Percentiles rank a stretch among this genome's conserved stretches.
phyloP scores from a whole-genome alignment of 2,888 invertebrate species.

The Drosophila vallismaia region DNA sequence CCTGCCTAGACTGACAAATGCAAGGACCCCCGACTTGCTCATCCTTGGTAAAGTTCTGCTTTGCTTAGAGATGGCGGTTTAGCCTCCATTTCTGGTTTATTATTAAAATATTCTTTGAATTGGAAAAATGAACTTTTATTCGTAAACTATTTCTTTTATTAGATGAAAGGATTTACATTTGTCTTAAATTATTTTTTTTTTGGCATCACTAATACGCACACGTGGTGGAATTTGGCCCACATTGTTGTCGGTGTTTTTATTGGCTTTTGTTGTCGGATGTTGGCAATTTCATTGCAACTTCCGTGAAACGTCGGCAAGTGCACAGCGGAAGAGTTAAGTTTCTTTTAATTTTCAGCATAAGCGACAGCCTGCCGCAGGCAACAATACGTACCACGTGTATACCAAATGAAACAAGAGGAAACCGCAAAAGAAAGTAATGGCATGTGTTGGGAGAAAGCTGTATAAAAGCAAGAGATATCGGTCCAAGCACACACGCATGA shows the following conservation, averaged over 20 bases:
- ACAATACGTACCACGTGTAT: conserved; percentile 39
- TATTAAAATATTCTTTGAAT: neutral
- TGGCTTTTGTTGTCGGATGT: conserved; percentile 61
- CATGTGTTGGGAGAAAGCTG: neutral
- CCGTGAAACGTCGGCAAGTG: conserved; percentile 43
- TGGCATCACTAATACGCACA: conserved; percentile 24
- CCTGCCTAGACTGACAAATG: conserved; percentile 50
- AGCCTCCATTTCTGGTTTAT: neutral
- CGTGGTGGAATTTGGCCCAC: conserved; percentile 25
- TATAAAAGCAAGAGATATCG: neutral
- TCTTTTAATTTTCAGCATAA: conserved; percentile 69
- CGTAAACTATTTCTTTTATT: neutral
- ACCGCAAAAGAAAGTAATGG: conserved; percentile 10
- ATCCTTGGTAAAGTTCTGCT: conserved; percentile 1
- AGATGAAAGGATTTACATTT: neutral
- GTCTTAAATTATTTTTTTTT: neutral
- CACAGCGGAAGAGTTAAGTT: conserved; percentile 61
- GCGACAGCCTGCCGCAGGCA: conserved; percentile 57
- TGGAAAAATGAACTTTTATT: neutral
- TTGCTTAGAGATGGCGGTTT: neutral
- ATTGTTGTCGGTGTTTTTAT: conserved; percentile 44
- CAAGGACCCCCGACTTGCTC: conserved; percentile 23
- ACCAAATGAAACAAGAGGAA: conserved; percentile 8
- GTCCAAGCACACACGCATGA: conserved; percentile 1
- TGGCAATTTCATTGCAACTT: conserved; percentile 69